These are phyloP conservation scores for Spodoptera litura DNA, from an alignment of 1,140 invertebrate species.

Conservation along the genomic window DNA sequence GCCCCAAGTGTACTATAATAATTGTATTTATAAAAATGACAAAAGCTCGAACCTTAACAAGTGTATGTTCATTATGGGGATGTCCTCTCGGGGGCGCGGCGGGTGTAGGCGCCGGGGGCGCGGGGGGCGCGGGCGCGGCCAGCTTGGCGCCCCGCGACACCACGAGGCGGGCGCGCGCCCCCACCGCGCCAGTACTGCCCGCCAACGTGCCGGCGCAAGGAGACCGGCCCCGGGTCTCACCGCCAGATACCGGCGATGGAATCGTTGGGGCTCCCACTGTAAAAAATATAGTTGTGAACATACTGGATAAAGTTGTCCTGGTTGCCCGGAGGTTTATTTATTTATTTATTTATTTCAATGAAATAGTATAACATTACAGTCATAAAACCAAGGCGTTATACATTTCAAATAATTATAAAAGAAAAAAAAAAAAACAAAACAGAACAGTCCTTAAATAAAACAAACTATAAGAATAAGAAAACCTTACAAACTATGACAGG, in stretches of 20 bases:
- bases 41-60: constrained; percentile 74
- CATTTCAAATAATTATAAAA: no score
- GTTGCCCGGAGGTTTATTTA: no score
- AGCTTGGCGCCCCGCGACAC: constrained; percentile 57
- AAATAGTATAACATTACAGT: no score
- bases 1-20: no score
- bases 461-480: no score
- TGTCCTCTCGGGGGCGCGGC: constrained; percentile 20
- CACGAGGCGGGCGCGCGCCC: constrained; percentile 60
- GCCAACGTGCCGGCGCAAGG: constrained; percentile 46
- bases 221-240: background rate
- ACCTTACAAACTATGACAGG: no score
- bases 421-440: no score
- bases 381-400: no score
- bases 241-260: background rate
- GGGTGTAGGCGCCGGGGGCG: constrained; percentile 34
- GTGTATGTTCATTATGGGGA: constrained; percentile 72
- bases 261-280: background rate
- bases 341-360: no score
- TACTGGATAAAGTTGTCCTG: no score
- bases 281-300: background rate
- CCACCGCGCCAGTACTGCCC: constrained; percentile 58
- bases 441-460: no score
- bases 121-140: constrained; percentile 48
- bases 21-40: no score